Evolutionary conservation across 2,797 vertebrate genomes (phyloP).

Genomic region (Synaphobranchus kaupii): DNA sequence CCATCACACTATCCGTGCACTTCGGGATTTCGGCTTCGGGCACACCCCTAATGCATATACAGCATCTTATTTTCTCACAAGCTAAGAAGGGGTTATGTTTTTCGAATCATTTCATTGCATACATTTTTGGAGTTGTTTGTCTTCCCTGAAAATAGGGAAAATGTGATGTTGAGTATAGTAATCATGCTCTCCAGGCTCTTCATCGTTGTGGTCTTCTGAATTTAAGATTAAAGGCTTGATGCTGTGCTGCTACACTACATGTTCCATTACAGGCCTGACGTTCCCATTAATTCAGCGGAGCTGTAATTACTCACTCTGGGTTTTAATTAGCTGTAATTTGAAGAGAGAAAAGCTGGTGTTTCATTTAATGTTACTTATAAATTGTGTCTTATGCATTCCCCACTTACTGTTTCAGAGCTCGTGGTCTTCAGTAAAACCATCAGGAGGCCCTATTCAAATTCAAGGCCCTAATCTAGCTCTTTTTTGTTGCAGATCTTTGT

Average conservation of each 20-base stretch:
- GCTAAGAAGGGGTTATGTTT: neutral
- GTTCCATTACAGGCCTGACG: neutral
- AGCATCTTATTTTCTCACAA: neutral
- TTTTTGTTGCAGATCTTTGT: neutral
- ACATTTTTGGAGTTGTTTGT: neutral
- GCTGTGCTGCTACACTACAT: neutral
- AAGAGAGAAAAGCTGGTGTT: constrained; percentile 12
- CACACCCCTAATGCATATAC: no score
- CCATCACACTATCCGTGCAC: no score
- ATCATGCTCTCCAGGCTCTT: neutral
- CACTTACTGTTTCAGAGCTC: neutral
- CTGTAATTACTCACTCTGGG: constrained; percentile 25
- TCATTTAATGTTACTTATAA: neutral
- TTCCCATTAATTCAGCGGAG: neutral
- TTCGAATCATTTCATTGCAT: neutral
- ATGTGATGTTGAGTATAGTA: neutral
- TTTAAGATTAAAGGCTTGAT: constrained; percentile 2
- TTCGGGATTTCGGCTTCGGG: no score
- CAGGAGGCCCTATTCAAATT: neutral
- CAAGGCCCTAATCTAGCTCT: neutral
- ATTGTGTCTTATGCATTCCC: neutral
- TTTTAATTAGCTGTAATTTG: constrained; percentile 25
- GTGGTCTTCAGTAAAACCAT: neutral
- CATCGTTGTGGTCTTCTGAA: neutral
- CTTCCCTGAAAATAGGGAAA: neutral